These are phyloP conservation scores for Neoascia interrupta DNA, from an alignment of 2,888 invertebrate species.

Conservation along the genomic window DNA sequence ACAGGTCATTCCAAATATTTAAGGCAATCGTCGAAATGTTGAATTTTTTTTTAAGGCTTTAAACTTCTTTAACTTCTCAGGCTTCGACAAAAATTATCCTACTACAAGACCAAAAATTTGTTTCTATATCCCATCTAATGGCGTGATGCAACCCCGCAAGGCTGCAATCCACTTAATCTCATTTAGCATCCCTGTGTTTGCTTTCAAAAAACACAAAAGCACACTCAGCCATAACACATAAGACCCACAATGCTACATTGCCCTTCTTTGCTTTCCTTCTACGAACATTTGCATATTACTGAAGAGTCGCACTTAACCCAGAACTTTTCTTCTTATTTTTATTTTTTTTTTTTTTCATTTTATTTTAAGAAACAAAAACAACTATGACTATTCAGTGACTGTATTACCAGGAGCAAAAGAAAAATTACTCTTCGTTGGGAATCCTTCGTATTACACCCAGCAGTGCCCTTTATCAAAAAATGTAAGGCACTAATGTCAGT, in stretches of 20 bases:
- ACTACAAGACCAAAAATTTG: too few species aligned
- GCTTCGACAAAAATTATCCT: too few species aligned
- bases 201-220: conserved; percentile 28
- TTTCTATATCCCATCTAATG: too few species aligned
- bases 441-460: conserved; percentile 24
- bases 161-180: conserved; percentile 39
- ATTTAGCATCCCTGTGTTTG: conserved; percentile 40
- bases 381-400: conserved; percentile 21
- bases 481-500: conserved; percentile 42
- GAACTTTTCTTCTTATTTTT: too few species aligned
- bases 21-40: too few species aligned
- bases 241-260: conserved; percentile 5
- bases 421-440: conserved; percentile 14
- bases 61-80: too few species aligned
- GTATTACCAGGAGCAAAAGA: conserved; percentile 8
- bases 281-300: conserved; percentile 48
- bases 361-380: conserved; percentile 3
- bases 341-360: conserved; percentile 13
- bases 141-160: conserved; percentile 34
- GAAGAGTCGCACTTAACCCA: conserved; percentile 55
- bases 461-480: conserved; percentile 37
- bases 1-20: too few species aligned
- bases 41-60: too few species aligned
- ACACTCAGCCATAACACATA: conserved; percentile 42
- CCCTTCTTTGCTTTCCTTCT: conserved; percentile 22